Evolutionary conservation across 2,797 vertebrate species (phyloP).

Genomic region (Chloroceryle amazona): DNA sequence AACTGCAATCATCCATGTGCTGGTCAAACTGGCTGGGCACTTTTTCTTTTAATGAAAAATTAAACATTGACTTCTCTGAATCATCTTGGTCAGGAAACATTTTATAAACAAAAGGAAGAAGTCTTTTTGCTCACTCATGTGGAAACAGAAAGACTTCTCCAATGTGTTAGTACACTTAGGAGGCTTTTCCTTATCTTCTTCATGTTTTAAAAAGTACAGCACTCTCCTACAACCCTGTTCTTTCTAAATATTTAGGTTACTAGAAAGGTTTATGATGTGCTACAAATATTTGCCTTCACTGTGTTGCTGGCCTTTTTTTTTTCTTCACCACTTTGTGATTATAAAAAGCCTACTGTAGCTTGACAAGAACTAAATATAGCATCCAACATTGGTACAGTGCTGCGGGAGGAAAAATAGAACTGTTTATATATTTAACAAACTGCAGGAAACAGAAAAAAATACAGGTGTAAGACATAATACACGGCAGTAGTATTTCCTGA

Average conservation of each 20-base stretch:
- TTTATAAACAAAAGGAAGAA: not conserved
- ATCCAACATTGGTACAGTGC: not conserved
- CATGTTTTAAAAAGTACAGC: not conserved
- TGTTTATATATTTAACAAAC: constrained; percentile 38
- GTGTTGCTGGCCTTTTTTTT: constrained; percentile 24
- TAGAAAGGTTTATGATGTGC: not conserved
- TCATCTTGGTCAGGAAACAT: not conserved
- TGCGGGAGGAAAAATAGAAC: constrained; percentile 15
- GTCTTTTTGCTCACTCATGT: not conserved
- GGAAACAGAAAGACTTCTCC: not conserved
- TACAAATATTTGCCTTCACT: constrained; percentile 48
- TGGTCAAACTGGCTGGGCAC: not conserved
- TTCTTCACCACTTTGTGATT: not conserved
- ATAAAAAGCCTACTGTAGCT: constrained; percentile 43
- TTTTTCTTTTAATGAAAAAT: not conserved
- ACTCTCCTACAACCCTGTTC: not conserved
- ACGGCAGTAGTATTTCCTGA: constrained; percentile 48
- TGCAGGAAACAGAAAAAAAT: constrained; percentile 34
- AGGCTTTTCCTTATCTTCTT: constrained; percentile 12
- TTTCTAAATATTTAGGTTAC: constrained; percentile 43
- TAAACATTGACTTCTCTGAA: not conserved
- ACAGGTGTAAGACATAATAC: constrained; percentile 22
- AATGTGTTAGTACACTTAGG: not conserved
- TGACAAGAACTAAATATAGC: constrained; percentile 60
- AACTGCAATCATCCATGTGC: not conserved